Evolutionary conservation across 2,113 vertebrate species (phyloP).

Genomic region (Lepus americanus): DNA sequence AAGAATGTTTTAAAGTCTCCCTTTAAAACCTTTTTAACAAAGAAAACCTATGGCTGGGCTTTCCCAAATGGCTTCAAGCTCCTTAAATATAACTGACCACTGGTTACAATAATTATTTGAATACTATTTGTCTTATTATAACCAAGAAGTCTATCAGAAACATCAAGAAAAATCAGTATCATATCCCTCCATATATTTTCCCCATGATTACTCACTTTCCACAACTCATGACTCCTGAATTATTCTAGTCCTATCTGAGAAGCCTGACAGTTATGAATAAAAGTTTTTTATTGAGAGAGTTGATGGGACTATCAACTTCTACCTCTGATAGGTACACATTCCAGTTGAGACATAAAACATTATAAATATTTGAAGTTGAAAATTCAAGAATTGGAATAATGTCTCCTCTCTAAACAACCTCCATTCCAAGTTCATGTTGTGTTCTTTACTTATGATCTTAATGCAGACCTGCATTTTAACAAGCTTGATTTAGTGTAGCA

Average conservation of each 20-base stretch:
- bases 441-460: background rate
- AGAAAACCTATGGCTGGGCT: background rate
- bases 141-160: background rate
- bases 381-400: background rate
- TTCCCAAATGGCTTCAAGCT: background rate
- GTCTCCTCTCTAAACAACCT: accelerated
- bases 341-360: too few relatives aligned
- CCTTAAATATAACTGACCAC: background rate
- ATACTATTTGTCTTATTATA: background rate
- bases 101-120: background rate
- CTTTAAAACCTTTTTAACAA: background rate
- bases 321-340: background rate
- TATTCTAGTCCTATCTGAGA: background rate
- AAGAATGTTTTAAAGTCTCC: background rate
- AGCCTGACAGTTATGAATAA: background rate
- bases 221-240: background rate
- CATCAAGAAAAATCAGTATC: background rate
- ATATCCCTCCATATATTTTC: background rate
- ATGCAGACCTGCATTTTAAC: background rate
- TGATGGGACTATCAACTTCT: background rate
- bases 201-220: background rate
- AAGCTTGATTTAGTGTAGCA: background rate
- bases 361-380: background rate
- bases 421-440: background rate
- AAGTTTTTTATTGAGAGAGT: background rate